These are phyloP conservation scores for Numida meleagris DNA, from an alignment of 2,113 vertebrate genomes.

Conservation along the genomic window DNA sequence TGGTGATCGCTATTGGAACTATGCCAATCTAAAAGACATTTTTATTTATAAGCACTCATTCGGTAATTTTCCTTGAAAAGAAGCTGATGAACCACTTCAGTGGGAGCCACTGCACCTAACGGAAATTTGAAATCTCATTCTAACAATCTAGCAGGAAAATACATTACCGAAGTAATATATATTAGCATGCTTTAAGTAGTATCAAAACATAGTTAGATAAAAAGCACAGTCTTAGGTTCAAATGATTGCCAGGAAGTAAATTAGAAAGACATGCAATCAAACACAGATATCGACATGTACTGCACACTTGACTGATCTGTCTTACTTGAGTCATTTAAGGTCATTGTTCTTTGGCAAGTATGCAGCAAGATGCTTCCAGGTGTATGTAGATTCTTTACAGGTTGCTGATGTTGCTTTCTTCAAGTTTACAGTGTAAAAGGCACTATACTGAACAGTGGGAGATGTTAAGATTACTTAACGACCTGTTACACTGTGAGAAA, in stretches of 20 bases:
- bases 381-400: neutral
- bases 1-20: neutral
- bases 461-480: neutral
- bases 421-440: neutral
- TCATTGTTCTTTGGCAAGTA: neutral
- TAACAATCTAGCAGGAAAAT: neutral
- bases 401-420: neutral
- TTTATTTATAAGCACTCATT: neutral
- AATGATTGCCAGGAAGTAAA: conserved; percentile 1
- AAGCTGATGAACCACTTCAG: neutral
- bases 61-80: neutral
- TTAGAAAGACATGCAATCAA: neutral
- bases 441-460: neutral
- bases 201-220: neutral
- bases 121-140: neutral
- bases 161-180: neutral
- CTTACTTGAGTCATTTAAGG: neutral
- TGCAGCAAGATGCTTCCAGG: neutral
- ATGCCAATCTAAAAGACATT: neutral
- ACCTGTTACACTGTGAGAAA: neutral
- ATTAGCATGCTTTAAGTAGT: neutral
- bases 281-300: neutral
- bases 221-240: neutral
- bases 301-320: neutral
- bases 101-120: neutral